Percentiles rank a stretch among this genome's conserved stretches.
These are phyloP conservation scores for Cephonodes hylas DNA, from an alignment of 2,888 invertebrate species.

Conservation along the genomic window DNA sequence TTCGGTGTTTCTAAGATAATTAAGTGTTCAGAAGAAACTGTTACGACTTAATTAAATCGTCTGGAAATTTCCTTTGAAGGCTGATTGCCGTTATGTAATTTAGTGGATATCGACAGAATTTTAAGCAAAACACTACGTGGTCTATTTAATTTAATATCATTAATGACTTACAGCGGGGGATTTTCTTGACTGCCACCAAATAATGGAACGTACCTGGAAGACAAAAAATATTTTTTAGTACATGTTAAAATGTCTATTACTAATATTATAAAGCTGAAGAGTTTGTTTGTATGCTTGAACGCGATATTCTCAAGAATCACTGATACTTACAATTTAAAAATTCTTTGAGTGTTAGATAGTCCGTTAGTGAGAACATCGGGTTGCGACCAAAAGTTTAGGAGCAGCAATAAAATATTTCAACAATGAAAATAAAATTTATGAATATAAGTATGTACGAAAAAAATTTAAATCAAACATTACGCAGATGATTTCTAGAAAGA, in stretches of 20 bases:
- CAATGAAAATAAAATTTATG: no score
- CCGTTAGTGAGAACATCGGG: no score
- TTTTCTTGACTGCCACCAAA: constrained; percentile 8
- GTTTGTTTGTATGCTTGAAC: no score
- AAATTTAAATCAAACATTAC: no score
- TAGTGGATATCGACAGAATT: neutral
- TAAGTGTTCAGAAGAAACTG: neutral
- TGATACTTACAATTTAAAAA: no score
- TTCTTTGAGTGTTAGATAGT: no score
- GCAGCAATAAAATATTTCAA: no score
- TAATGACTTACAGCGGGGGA: neutral
- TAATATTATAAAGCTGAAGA: no score
- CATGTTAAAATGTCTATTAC: neutral
- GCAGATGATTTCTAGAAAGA: neutral
- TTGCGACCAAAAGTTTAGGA: no score
- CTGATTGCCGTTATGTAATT: neutral
- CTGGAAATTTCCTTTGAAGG: neutral
- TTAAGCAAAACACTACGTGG: neutral
- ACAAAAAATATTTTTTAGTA: neutral
- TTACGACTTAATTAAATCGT: neutral
- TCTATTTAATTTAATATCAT: neutral
- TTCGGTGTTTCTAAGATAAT: neutral
- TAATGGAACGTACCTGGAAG: constrained; percentile 9
- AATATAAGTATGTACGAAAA: no score
- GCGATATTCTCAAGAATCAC: no score